phyloP scores from a whole-genome alignment of 2,888 invertebrate genomes.

The Holacanthella duospinosa region DNA sequence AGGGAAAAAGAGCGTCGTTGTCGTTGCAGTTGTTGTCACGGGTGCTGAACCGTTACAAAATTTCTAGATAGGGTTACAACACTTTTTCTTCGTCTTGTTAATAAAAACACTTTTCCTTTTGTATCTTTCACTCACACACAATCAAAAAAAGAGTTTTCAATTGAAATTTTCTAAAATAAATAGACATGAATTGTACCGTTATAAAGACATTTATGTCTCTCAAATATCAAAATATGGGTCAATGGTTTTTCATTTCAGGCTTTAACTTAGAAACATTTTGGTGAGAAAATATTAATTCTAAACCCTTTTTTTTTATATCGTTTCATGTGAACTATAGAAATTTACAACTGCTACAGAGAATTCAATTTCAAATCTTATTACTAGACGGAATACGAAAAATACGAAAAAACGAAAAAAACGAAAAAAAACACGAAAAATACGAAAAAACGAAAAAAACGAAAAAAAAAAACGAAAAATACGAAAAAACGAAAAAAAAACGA shows the following conservation, averaged over 20 bases:
- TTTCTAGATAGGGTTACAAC: conserved; percentile 2
- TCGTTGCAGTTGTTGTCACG: background rate
- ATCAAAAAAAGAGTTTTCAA: background rate
- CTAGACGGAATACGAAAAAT: no score
- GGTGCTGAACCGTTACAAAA: conserved; percentile 4
- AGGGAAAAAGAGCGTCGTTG: background rate
- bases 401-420: background rate
- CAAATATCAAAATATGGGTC: conserved; percentile 5
- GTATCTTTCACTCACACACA: background rate
- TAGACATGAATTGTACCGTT: background rate
- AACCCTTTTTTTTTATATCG: background rate
- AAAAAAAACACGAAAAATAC: background rate
- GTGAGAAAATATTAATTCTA: no score
- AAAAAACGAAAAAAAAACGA: no score
- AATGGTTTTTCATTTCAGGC: background rate
- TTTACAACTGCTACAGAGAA: no score
- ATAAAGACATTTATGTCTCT: conserved; percentile 1
- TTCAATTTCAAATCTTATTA: no score
- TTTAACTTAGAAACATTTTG: background rate
- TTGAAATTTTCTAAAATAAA: background rate
- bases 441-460: background rate
- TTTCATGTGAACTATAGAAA: background rate
- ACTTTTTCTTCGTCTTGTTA: background rate
- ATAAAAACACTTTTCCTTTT: background rate
- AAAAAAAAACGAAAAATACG: no score